Conservation (phyloP, 2,797 vertebrate genomes). For the Tauraco hartlaubi region DNA sequence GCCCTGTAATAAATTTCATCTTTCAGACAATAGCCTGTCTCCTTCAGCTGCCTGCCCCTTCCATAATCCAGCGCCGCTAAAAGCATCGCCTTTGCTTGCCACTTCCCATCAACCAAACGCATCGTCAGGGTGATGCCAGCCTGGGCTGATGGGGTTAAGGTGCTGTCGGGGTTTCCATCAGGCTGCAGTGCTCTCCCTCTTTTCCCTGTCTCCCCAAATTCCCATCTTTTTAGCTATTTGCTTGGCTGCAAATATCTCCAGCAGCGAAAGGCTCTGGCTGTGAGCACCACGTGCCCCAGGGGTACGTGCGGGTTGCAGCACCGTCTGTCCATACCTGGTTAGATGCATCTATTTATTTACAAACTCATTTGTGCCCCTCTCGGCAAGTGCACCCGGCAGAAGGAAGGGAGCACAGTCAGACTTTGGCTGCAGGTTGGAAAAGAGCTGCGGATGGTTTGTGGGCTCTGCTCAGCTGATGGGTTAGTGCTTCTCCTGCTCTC, state of each 20-base stretch:
- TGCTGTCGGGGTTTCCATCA: neutral
- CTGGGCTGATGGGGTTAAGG: neutral
- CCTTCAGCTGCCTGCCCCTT: slow-evolving; percentile 41
- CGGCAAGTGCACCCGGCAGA: accelerated
- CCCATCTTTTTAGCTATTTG: neutral
- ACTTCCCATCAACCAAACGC: neutral
- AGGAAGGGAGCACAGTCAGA: neutral
- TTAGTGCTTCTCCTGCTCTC: neutral
- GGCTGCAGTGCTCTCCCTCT: neutral
- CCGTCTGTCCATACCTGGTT: no score
- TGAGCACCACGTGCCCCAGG: accelerated
- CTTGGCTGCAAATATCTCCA: neutral
- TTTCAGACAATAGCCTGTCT: slow-evolving; percentile 15
- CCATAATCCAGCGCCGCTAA: neutral
- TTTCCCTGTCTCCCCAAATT: neutral
- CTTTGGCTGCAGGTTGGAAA: neutral
- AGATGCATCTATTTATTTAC: neutral
- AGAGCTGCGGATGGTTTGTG: accelerated
- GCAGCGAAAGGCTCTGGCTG: neutral
- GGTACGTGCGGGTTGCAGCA: neutral
- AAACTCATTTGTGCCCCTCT: accelerated
- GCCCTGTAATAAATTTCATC: slow-evolving; percentile 47
- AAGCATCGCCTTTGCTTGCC: neutral
- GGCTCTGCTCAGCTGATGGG: neutral
- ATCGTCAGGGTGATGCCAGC: neutral